Base-by-base conservation (phyloP, 2,888 invertebrate genomes). In the Mongoloraphidia duomilia region DNA sequence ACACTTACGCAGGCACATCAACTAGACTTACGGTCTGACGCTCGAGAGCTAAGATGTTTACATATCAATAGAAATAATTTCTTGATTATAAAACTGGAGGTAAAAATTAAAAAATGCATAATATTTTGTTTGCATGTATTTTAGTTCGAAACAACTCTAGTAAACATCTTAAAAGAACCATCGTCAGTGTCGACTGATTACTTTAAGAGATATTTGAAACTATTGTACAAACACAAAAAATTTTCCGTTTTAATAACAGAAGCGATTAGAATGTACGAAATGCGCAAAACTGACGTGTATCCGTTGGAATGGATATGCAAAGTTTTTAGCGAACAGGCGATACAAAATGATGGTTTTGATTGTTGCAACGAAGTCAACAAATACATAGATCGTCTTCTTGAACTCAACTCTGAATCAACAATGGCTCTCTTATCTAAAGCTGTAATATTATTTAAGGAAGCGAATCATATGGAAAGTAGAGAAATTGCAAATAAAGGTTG, bases 241-340 rank as follows among this genome's bases (percentile, higher is more conserved):
- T 63, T 65, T 45, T 61, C 61, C 8, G 56, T 62, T 34, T 61
- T 77, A 46, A 54, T 77, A 37, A 58, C 64, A 40, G 61, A 69
- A 54, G 71, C 75, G 12, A 60, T 65, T 50, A 62, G 68, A 50
- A 73, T 79, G 72, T 65, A 69, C 43, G 57, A 60, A 33, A 54
- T 68, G 8, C 76, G 71, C 59, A 68, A 72, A 4, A 63, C 66
- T 1, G 72, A 75, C 56, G 60, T 65, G 14, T 71, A 70, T 55
- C 69, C 76, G 1, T 64, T 77, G 50, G 77, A 78, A 60, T 79
- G 78, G 77, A 71, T 80, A 49, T 80, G 80, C 57, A 74, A 74
- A 58, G 66, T 73, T 1, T 79, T 72, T 58, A 71, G 72, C 50
- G 76, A 80, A 57, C 52, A 52, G 49, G 60, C 53, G 51, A 61